Base-by-base conservation (phyloP, 2,113 vertebrate genomes). In the Chionodraco myersi region DNA sequence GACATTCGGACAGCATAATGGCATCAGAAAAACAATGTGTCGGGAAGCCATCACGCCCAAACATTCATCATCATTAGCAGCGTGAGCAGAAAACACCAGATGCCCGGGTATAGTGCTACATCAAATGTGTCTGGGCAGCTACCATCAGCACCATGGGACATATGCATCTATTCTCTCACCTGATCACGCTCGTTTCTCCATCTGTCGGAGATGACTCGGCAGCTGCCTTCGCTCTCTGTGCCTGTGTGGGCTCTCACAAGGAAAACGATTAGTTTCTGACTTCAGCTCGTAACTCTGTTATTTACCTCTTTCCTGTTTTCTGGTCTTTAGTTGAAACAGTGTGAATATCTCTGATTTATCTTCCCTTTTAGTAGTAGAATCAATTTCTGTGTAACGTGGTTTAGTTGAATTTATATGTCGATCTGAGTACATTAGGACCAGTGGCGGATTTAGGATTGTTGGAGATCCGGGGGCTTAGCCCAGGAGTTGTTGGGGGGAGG, bases 41-140 rank as follows among this genome's bases (percentile, higher is more conserved):
- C 18, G 10, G 57, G 72, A 79, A 61, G 23, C 67, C 54, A 18
- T 84, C 87, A 71, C 26, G 68, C 56, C 61, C 63, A 86, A 65
- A 78, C 92, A 90, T 93, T 93, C 86, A 92, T 94, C 90, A 89
- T 93, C 90, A 92, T 93, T 93, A 92, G 83, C 70, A 44, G 74
- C 30, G 18, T 2, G 56, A 84, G 87, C 88, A 84, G 83, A 70
- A 68, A 87, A 84, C 88, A 89, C 79, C 92, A 94, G 90, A 91
- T 92, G 92, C 87, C 69, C 79, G 41, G 21, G 48, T 85, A 70
- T 70, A 82, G 69, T 79, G 63, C 69, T 83, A 81, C 80, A 47
- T 72, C 36, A 57, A 74, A 77, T 86, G 66, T 88, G 89, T 86
- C 87, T 80, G 84, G 76, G 74, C 81, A 73, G 73, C 75, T 53